A percentile compares a stretch with the other conserved stretches of the same genome.
Evolutionary conservation across 1,140 invertebrate genomes (phyloP).

Genomic region (Pinna nobilis): DNA sequence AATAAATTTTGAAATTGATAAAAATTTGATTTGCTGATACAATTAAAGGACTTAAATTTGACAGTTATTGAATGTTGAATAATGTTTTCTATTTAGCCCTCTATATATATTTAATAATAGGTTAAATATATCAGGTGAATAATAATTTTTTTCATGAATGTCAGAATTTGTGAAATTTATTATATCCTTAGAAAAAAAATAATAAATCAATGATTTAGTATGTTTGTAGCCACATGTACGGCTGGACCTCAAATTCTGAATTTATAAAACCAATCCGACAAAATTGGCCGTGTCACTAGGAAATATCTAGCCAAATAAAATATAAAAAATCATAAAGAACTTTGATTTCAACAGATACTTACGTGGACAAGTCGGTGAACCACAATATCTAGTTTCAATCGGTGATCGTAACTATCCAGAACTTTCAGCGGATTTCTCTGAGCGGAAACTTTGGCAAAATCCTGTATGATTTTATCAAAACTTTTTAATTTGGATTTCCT

Average conservation of each 20-base stretch:
- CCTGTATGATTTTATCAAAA: constrained; percentile 6
- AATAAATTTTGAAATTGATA: no score
- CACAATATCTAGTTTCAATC: not conserved
- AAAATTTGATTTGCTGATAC: constrained; percentile 10
- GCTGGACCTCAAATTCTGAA: no score
- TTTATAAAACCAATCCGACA: no score
- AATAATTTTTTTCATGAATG: no score
- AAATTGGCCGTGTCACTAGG: no score
- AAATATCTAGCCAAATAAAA: not conserved
- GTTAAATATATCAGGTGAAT: no score
- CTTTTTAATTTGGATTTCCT: constrained; percentile 17
- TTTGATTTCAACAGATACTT: not conserved
- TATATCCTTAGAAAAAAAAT: no score
- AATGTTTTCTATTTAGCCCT: not conserved
- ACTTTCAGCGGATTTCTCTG: not conserved
- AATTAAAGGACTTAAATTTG: constrained; percentile 13
- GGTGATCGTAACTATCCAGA: not conserved
- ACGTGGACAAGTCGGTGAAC: not conserved
- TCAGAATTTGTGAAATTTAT: no score
- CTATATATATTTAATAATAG: no score
- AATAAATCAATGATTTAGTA: no score
- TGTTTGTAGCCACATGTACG: no score
- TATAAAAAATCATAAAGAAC: not conserved
- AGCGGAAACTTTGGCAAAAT: not conserved
- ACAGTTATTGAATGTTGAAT: not conserved